These are phyloP conservation scores for Polyommatus icarus DNA, from an alignment of 2,888 invertebrate genomes.

Conservation along the genomic window DNA sequence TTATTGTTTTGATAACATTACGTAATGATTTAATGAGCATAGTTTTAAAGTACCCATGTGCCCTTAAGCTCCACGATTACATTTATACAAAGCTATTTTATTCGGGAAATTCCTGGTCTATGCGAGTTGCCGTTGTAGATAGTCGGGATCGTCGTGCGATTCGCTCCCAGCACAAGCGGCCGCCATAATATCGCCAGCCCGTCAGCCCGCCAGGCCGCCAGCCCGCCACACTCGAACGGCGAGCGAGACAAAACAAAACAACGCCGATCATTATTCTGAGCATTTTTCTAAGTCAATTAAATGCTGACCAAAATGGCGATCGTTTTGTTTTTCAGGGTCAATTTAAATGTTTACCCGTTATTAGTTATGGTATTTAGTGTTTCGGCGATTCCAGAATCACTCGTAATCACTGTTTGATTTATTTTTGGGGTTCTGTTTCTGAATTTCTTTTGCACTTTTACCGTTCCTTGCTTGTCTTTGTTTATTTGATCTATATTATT, in stretches of 20 bases:
- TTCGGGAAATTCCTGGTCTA: not conserved
- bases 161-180: not conserved
- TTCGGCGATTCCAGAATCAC: constrained; percentile 36
- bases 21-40: too few relatives aligned
- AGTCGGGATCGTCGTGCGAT: not conserved
- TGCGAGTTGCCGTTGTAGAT: not conserved
- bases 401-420: constrained; percentile 5
- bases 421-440: not conserved
- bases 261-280: constrained; percentile 43
- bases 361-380: constrained; percentile 49
- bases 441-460: not conserved
- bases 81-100: not conserved
- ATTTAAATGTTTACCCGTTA: constrained; percentile 63
- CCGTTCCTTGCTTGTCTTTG: not conserved
- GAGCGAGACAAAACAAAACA: constrained; percentile 54
- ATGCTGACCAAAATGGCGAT: constrained; percentile 59
- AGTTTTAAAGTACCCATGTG: too few relatives aligned
- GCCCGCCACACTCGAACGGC: constrained; percentile 43
- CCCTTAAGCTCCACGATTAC: too few relatives aligned
- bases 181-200: constrained; percentile 42
- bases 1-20: too few relatives aligned
- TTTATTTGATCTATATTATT: not conserved
- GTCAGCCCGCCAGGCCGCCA: constrained; percentile 27
- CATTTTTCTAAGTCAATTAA: constrained; percentile 73
- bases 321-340: constrained; percentile 49